phyloP scores from a whole-genome alignment of 2,797 vertebrate species.

The Smutsia temminckii region DNA sequence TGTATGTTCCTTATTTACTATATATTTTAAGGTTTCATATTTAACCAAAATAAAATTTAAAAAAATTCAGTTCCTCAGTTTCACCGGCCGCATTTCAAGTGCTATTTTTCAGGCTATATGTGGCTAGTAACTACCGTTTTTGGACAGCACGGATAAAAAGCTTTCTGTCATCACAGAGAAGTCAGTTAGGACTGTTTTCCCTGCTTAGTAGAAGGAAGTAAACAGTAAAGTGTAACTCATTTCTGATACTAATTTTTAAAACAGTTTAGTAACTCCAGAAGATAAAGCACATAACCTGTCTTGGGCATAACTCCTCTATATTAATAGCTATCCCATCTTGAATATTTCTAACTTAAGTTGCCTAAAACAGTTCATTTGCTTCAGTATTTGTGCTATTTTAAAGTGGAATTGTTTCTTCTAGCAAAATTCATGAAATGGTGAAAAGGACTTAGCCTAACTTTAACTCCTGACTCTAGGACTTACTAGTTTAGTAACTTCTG shows the following conservation, averaged over 20 bases:
- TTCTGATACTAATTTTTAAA: background rate
- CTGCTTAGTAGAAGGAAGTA: background rate
- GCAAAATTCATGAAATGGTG: slow-evolving; percentile 21
- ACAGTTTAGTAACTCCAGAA: background rate
- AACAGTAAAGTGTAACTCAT: background rate
- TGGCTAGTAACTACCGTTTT: background rate
- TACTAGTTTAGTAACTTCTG: slow-evolving; percentile 25
- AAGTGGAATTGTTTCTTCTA: slow-evolving; percentile 43
- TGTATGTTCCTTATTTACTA: slow-evolving; percentile 32
- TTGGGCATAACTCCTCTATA: background rate
- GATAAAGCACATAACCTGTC: background rate
- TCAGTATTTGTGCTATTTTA: background rate
- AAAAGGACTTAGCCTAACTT: slow-evolving; percentile 26
- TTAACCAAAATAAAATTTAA: slow-evolving; percentile 28
- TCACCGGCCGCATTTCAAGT: background rate
- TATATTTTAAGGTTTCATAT: slow-evolving; percentile 32
- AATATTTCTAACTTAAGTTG: background rate
- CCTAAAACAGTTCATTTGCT: slow-evolving; percentile 3
- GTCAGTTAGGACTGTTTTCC: background rate
- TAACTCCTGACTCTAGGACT: slow-evolving; percentile 14
- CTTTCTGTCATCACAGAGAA: background rate
- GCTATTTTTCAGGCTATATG: background rate
- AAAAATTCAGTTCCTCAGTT: slow-evolving; percentile 18
- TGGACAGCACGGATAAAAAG: background rate
- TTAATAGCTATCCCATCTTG: background rate